Conservation (phyloP, 2,888 invertebrate genomes). For the Campoplex nolae region DNA sequence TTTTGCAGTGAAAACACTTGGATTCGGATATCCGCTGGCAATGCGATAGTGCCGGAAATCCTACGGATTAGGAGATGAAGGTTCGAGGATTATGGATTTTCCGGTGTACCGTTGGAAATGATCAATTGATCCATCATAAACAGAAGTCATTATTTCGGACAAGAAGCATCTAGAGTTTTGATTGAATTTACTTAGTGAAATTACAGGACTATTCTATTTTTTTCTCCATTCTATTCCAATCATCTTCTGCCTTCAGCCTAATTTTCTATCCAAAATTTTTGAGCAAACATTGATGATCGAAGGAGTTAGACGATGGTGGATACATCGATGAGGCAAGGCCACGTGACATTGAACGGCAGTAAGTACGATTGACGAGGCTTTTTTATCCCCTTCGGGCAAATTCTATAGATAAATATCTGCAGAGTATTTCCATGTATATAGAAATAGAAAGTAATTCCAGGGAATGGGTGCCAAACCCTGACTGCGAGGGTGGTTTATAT, state of each 20-base stretch:
- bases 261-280: background rate
- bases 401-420: conserved; percentile 21
- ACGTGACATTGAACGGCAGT: conserved; percentile 24
- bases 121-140: conserved; percentile 35
- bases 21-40: conserved; percentile 40
- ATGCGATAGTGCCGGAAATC: conserved; percentile 40
- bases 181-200: too few species aligned
- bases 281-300: background rate
- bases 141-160: conserved; percentile 22
- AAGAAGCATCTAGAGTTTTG: background rate
- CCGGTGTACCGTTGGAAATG: conserved; percentile 36
- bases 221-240: background rate
- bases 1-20: background rate
- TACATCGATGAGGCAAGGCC: background rate
- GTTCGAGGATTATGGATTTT: conserved; percentile 32
- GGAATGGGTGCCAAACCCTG: conserved; percentile 20
- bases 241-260: background rate
- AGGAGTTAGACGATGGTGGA: conserved; percentile 7
- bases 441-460: conserved; percentile 39
- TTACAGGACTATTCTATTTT: background rate
- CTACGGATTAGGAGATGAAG: background rate
- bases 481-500: conserved; percentile 46
- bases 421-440: background rate
- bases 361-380: conserved; percentile 37
- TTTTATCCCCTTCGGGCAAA: conserved; percentile 27